Evolutionary conservation across 2,113 vertebrate species (phyloP).

Genomic region (Nicator chloris): DNA sequence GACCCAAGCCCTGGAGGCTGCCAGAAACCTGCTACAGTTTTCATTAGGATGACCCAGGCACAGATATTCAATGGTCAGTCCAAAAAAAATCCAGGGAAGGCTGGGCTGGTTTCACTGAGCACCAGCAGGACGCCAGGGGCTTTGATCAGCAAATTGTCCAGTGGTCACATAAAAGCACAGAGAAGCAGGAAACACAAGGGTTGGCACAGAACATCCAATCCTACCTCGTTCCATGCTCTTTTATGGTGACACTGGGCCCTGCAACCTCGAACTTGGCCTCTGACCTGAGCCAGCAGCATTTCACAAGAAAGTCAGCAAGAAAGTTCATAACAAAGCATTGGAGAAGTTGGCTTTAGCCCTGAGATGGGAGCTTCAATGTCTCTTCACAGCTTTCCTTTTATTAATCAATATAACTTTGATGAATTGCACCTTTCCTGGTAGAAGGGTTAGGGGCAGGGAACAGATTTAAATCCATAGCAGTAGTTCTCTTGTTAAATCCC

Average conservation of each 20-base stretch:
- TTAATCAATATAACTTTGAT: background rate
- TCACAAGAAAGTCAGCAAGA: background rate
- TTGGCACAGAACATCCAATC: background rate
- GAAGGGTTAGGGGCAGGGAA: background rate
- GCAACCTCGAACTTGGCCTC: background rate
- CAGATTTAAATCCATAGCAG: background rate
- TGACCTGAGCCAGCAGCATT: background rate
- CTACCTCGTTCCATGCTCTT: rapidly evolving
- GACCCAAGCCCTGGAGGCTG: no score
- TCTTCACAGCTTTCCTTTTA: background rate
- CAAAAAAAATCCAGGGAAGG: background rate
- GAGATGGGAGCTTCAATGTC: background rate
- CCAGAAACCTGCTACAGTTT: background rate
- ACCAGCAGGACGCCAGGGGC: background rate
- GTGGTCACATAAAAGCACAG: background rate
- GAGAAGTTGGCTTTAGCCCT: background rate
- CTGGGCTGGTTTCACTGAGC: background rate
- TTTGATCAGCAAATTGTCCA: background rate
- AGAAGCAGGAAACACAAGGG: background rate
- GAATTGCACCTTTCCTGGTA: background rate
- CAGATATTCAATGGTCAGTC: background rate
- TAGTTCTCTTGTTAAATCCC: background rate
- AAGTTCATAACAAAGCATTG: background rate
- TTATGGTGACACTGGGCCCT: rapidly evolving
- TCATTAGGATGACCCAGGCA: background rate